Evolutionary conservation across 2,888 invertebrate species (phyloP).

Genomic region (Chrysopilus asiliformis): DNA sequence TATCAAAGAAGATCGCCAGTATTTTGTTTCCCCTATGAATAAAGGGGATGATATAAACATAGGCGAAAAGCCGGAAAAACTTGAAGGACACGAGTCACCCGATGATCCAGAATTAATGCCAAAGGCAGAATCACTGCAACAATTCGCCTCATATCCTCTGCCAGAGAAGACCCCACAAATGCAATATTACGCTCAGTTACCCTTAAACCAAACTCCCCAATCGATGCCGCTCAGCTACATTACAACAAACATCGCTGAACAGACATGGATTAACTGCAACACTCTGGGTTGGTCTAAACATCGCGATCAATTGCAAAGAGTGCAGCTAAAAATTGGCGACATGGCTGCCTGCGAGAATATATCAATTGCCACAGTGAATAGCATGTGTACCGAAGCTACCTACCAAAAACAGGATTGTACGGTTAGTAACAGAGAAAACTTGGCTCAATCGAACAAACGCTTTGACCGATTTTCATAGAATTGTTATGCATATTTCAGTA

Average conservation of each 20-base stretch:
- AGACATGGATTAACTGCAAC: conserved; percentile 50
- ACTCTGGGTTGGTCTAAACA: conserved; percentile 78
- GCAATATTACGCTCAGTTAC: conserved; percentile 21
- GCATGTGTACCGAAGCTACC: conserved; percentile 68
- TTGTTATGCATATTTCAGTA: too few species aligned
- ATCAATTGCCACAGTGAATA: conserved; percentile 70
- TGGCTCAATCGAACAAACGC: too few species aligned
- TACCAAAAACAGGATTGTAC: conserved; percentile 71
- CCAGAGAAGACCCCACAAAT: conserved; percentile 31
- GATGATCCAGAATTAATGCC: conserved; percentile 25
- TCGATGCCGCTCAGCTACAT: conserved; percentile 15
- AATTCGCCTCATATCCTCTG: conserved; percentile 26
- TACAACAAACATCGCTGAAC: conserved; percentile 15
- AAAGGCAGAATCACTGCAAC: conserved; percentile 27
- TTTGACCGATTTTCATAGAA: too few species aligned
- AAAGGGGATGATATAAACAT: conserved; percentile 7
- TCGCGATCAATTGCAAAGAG: conserved; percentile 66
- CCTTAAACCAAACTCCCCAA: conserved; percentile 9
- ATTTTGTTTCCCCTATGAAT: conserved; percentile 27
- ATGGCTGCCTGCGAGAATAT: conserved; percentile 77
- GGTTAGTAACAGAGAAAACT: too few species aligned
- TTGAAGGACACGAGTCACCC: conserved; percentile 4
- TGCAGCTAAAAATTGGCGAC: conserved; percentile 59
- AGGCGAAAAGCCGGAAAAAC: conserved; percentile 5
- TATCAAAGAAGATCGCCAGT: conserved; percentile 30